phyloP scores from a whole-genome alignment of 1,140 invertebrate species.

The Halyomorpha halys region DNA sequence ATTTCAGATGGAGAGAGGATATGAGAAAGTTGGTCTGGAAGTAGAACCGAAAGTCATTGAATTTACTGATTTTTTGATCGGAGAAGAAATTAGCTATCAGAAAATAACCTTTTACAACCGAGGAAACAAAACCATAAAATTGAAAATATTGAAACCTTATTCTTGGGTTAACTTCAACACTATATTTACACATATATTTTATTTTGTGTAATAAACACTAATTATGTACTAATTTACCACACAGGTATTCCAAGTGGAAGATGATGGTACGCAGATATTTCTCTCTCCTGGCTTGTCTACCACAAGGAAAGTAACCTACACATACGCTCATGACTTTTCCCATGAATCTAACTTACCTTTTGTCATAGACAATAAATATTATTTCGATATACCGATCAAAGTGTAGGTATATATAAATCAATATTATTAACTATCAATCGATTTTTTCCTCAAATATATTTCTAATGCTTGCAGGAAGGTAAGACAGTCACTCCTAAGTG shows the following conservation, averaged over 20 bases:
- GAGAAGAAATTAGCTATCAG: no score
- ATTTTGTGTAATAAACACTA: no score
- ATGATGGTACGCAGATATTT: slow-evolving; percentile 24
- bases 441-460: slow-evolving; percentile 4
- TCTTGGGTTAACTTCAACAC: no score
- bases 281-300: slow-evolving; percentile 35
- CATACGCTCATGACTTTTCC: slow-evolving; percentile 30
- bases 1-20: no score
- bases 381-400: slow-evolving; percentile 32
- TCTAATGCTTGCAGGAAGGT: slow-evolving; percentile 22
- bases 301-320: slow-evolving; percentile 31
- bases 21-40: no score
- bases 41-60: no score
- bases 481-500: slow-evolving; percentile 23
- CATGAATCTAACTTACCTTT: slow-evolving; percentile 33
- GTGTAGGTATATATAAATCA: slow-evolving; percentile 28
- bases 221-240: background rate
- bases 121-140: no score
- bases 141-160: no score
- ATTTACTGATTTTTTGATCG: no score
- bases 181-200: no score
- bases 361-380: slow-evolving; percentile 32
- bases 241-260: slow-evolving; percentile 34
- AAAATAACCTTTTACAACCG: no score
- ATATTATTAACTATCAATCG: background rate